A percentile compares a stretch with the other conserved stretches of the same genome.
These are phyloP conservation scores for Rhinichthys klamathensis DNA, from an alignment of 2,113 vertebrate genomes.

Conservation along the genomic window DNA sequence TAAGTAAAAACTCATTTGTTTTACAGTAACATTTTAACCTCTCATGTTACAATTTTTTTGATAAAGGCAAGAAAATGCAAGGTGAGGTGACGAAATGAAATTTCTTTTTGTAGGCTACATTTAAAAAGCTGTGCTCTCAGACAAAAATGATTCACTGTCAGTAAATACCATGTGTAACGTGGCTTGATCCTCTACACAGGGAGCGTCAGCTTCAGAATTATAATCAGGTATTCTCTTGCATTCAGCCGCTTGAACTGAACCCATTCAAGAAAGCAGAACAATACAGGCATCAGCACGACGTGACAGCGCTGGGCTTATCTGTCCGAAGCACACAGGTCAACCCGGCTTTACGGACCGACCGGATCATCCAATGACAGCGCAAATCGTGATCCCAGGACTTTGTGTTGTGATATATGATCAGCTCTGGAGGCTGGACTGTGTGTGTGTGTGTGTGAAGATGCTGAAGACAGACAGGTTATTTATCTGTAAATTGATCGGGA, in stretches of 20 bases:
- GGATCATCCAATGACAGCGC: conserved; percentile 57
- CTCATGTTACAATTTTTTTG: neutral
- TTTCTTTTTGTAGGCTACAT: neutral
- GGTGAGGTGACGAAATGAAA: neutral
- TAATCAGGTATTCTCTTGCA: conserved; percentile 51
- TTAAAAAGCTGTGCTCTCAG: neutral
- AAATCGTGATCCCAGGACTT: conserved; percentile 48
- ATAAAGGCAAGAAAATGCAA: neutral
- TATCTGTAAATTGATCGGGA: conserved; percentile 57
- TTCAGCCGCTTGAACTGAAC: conserved; percentile 18
- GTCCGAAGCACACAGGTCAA: conserved; percentile 51
- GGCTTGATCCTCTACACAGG: conserved; percentile 5
- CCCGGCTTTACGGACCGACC: conserved; percentile 5
- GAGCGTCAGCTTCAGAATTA: conserved; percentile 41
- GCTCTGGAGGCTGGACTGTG: neutral
- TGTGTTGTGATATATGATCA: conserved; percentile 35
- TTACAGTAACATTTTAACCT: no score
- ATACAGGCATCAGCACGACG: conserved; percentile 51
- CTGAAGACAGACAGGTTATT: conserved; percentile 39
- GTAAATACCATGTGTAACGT: no score
- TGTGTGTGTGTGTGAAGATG: neutral
- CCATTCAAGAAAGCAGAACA: conserved; percentile 54
- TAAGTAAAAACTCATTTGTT: no score
- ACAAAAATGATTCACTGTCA: neutral
- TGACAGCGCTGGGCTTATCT: conserved; percentile 57